Percentiles rank a stretch among this genome's conserved stretches.
These are phyloP conservation scores for Sisor rabdophorus DNA, from an alignment of 2,113 vertebrate species.

Conservation along the genomic window DNA sequence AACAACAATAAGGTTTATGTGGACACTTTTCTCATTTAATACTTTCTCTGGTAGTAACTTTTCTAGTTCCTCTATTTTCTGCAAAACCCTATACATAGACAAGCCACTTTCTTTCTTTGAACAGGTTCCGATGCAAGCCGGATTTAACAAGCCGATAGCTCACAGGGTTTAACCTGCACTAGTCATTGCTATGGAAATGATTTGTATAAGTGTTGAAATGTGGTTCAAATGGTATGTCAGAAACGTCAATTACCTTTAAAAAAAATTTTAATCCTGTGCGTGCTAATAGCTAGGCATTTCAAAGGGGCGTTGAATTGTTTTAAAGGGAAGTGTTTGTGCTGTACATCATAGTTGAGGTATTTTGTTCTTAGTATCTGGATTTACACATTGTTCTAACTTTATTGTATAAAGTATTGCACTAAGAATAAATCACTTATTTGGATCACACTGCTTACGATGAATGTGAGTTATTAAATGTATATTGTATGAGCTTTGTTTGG, in stretches of 20 bases:
- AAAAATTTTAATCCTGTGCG: not conserved
- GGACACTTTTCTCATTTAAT: no score
- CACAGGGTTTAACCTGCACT: not conserved
- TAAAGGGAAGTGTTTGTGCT: not conserved
- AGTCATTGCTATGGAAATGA: not conserved
- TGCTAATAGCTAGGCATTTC: not conserved
- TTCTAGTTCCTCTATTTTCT: not conserved
- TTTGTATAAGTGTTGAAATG: not conserved
- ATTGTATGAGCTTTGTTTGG: not conserved
- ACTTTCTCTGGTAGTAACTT: not conserved
- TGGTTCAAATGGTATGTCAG: not conserved
- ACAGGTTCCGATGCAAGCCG: not conserved
- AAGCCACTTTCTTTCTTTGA: not conserved
- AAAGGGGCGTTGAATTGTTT: slow-evolving; percentile 3
- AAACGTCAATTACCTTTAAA: not conserved
- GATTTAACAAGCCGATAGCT: not conserved
- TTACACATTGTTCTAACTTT: slow-evolving; percentile 25
- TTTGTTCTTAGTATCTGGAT: slow-evolving; percentile 27
- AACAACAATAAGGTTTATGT: no score
- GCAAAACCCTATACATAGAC: not conserved
- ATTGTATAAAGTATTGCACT: slow-evolving; percentile 5
- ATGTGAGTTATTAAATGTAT: not conserved
- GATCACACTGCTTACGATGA: slow-evolving; percentile 11
- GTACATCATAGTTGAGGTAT: slow-evolving; percentile 13
- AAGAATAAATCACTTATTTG: slow-evolving; percentile 12